Conservation (phyloP, 1,140 invertebrate species). For the Elymnias hypermnestra region DNA sequence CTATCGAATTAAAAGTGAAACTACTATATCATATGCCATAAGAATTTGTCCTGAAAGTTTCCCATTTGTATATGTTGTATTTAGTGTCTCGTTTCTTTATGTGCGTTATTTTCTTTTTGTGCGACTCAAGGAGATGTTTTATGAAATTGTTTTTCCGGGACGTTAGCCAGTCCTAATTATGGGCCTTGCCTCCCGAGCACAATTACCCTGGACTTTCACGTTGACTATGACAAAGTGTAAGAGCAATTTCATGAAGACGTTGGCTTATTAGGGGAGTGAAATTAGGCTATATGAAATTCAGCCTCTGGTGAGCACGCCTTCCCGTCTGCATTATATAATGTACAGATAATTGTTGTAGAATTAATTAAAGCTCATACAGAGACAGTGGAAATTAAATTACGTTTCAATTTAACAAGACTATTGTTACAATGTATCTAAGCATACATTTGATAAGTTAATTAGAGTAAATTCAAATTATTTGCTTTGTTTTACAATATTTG, state of each 20-base stretch:
- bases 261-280: conserved; percentile 24
- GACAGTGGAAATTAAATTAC: conserved; percentile 20
- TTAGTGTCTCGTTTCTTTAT: conserved; percentile 45
- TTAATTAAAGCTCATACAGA: conserved; percentile 14
- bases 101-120: conserved; percentile 64
- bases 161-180: conserved; percentile 71
- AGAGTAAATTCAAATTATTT: no score
- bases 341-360: conserved; percentile 16
- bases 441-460: not conserved
- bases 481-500: no score
- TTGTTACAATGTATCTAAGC: conserved; percentile 3
- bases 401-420: conserved; percentile 9
- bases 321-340: conserved; percentile 12
- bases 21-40: no score
- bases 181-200: conserved; percentile 43
- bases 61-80: no score
- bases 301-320: conserved; percentile 11
- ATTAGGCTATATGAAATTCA: conserved; percentile 24
- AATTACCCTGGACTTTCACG: conserved; percentile 62
- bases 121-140: conserved; percentile 61
- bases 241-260: conserved; percentile 34
- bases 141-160: conserved; percentile 73
- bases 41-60: no score
- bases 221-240: conserved; percentile 61
- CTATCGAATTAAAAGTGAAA: no score